Conservation (phyloP, 2,888 invertebrate genomes). For the Caenorhabditis drosophilae region DNA sequence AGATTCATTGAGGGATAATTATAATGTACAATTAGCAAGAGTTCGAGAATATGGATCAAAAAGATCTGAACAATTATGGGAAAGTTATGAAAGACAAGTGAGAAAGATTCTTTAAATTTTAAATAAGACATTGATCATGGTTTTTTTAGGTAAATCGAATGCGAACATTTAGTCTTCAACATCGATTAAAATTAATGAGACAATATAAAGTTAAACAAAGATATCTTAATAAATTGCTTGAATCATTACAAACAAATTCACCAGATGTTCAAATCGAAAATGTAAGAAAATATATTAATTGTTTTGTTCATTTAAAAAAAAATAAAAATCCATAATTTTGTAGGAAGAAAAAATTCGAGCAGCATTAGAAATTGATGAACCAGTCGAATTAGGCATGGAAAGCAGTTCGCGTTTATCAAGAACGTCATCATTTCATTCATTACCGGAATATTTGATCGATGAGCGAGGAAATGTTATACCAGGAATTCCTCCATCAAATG, state of each 20-base stretch:
- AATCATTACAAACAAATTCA: slow-evolving; percentile 55
- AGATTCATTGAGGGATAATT: slow-evolving; percentile 65
- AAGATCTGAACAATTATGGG: slow-evolving; percentile 82
- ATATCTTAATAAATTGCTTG: slow-evolving; percentile 67
- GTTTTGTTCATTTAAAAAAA: background rate
- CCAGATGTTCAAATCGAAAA: slow-evolving; percentile 55
- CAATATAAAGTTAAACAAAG: slow-evolving; percentile 66
- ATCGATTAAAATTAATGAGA: slow-evolving; percentile 66
- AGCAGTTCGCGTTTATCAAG: slow-evolving; percentile 42
- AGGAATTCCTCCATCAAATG: slow-evolving; percentile 1
- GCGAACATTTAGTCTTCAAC: slow-evolving; percentile 67
- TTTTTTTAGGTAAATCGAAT: slow-evolving; percentile 60
- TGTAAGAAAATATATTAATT: slow-evolving; percentile 17
- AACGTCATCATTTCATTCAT: slow-evolving; percentile 62
- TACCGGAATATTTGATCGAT: slow-evolving; percentile 66
- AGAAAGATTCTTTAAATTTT: slow-evolving; percentile 54
- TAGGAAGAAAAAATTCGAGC: slow-evolving; percentile 62
- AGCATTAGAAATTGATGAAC: slow-evolving; percentile 56
- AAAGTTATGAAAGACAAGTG: slow-evolving; percentile 89
- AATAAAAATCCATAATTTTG: slow-evolving; percentile 11
- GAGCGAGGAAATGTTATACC: slow-evolving; percentile 50
- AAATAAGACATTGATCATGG: background rate
- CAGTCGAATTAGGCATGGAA: slow-evolving; percentile 21
- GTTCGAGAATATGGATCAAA: slow-evolving; percentile 74
- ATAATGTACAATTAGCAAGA: slow-evolving; percentile 57